A percentile compares a stretch with the other conserved stretches of the same genome.
Conservation (phyloP, 2,113 vertebrate genomes). For the Cavia porcellus region DNA sequence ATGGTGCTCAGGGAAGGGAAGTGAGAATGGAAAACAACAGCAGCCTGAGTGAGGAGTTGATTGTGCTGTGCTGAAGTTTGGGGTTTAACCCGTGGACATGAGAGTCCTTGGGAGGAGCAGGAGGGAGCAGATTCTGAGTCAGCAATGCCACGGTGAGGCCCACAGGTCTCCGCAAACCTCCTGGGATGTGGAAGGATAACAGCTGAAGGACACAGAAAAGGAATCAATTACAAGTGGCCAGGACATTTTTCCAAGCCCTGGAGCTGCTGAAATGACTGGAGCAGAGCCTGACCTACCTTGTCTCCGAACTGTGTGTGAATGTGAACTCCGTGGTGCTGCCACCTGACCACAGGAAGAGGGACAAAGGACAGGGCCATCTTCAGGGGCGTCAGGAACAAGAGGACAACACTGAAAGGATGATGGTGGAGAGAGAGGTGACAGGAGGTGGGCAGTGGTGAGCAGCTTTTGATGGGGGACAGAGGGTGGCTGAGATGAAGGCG, state of each 20-base stretch:
- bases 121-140: not conserved
- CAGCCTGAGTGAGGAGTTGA: not conserved
- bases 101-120: not conserved
- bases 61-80: not conserved
- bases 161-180: not conserved
- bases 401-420: not conserved
- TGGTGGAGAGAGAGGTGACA: not conserved
- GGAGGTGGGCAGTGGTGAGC: not conserved
- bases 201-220: not conserved
- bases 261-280: not conserved
- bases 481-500: not conserved
- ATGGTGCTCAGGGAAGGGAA: not conserved
- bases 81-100: not conserved
- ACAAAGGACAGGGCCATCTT: not conserved
- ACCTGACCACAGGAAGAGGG: not conserved
- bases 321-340: not conserved
- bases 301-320: not conserved
- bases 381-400: not conserved
- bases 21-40: not conserved
- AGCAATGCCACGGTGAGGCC: not conserved
- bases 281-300: not conserved
- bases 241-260: not conserved
- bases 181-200: not conserved
- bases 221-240: not conserved
- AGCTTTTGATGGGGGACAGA: not conserved